A percentile compares a stretch with the other conserved stretches of the same genome.
phyloP scores from a whole-genome alignment of 1,140 invertebrate species.

The Drosophila bipectinata region DNA sequence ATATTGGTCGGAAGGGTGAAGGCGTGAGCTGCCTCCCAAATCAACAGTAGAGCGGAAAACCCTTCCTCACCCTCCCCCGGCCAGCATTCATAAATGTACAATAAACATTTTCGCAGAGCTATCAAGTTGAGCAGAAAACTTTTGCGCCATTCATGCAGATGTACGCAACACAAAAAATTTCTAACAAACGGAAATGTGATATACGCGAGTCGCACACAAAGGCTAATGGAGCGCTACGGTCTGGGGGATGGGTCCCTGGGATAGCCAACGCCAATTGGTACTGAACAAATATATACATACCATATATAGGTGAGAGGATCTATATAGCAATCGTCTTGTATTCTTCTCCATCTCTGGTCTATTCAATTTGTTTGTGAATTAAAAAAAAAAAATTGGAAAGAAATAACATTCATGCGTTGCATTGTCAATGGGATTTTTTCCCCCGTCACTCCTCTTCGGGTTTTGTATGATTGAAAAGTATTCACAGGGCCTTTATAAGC shows the following conservation, averaged over 20 bases:
- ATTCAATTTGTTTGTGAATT: slow-evolving; percentile 76
- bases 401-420: slow-evolving; percentile 66
- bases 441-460: slow-evolving; percentile 14
- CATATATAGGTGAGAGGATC: slow-evolving; percentile 64
- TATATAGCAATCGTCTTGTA: slow-evolving; percentile 55
- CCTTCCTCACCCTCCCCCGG: slow-evolving; percentile 15
- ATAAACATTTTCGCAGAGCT: slow-evolving; percentile 69
- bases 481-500: not conserved
- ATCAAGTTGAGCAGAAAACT: slow-evolving; percentile 82
- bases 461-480: slow-evolving; percentile 51
- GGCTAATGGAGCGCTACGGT: slow-evolving; percentile 52
- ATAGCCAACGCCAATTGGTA: slow-evolving; percentile 58
- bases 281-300: slow-evolving; percentile 51
- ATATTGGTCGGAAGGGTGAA: slow-evolving; percentile 58
- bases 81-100: slow-evolving; percentile 52
- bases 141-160: slow-evolving; percentile 68
- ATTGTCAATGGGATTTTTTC: slow-evolving; percentile 73
- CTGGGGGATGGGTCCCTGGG: slow-evolving; percentile 1
- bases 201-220: slow-evolving; percentile 74
- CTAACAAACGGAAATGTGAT: slow-evolving; percentile 81
- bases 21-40: slow-evolving; percentile 70
- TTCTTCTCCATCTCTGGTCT: slow-evolving; percentile 55
- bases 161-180: slow-evolving; percentile 65
- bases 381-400: slow-evolving; percentile 37
- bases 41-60: slow-evolving; percentile 48